A percentile compares a stretch with the other conserved stretches of the same genome.
phyloP scores from a whole-genome alignment of 2,888 invertebrate genomes.

The Aphidoletes aphidimyza region DNA sequence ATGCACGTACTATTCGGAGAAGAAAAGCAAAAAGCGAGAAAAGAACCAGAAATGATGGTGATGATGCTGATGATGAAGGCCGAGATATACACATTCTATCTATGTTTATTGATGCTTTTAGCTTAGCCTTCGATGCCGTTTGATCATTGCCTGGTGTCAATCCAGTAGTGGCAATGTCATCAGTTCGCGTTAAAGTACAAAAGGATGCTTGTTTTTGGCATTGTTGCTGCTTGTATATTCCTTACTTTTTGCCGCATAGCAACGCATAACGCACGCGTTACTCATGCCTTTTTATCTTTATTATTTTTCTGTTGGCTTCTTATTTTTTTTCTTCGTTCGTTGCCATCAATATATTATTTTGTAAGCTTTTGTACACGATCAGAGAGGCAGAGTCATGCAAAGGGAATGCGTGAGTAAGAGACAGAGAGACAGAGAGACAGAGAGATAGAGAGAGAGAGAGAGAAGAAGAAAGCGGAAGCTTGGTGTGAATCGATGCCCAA shows the following conservation, averaged over 20 bases:
- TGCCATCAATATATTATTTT: constrained; percentile 19
- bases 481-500: no score
- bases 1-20: background rate
- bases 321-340: no score
- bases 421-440: no score
- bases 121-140: background rate
- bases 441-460: background rate
- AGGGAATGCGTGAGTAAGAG: background rate
- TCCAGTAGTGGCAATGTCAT: constrained; percentile 3
- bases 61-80: background rate
- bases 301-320: background rate
- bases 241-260: background rate
- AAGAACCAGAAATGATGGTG: background rate
- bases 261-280: background rate
- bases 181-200: constrained; percentile 12
- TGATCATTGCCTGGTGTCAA: background rate
- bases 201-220: background rate
- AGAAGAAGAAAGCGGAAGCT: background rate
- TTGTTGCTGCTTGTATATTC: background rate
- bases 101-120: background rate
- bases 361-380: no score
- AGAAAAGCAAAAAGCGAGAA: no score
- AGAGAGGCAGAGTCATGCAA: background rate
- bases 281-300: constrained; percentile 13
- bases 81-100: background rate